These are phyloP conservation scores for Hemichromis elongatus DNA, from an alignment of 2,113 vertebrate genomes.

Conservation along the genomic window DNA sequence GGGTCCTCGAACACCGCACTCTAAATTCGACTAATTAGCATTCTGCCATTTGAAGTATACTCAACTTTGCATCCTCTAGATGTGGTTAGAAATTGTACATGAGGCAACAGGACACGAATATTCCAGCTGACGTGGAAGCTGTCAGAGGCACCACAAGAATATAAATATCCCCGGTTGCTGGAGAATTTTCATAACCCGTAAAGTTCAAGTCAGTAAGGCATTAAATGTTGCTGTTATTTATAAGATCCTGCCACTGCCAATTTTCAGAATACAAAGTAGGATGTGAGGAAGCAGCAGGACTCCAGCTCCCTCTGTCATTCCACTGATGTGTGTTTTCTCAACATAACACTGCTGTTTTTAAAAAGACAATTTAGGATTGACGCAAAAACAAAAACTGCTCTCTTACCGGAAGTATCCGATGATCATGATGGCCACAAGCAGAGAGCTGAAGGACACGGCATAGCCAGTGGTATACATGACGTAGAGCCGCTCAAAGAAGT, in stretches of 20 bases:
- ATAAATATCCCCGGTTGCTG: background rate
- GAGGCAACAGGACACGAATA: background rate
- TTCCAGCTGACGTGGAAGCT: background rate
- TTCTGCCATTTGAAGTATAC: background rate
- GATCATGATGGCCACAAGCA: conserved; percentile 82
- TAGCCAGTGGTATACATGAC: conserved; percentile 87
- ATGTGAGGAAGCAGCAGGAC: background rate
- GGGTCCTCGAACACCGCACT: background rate
- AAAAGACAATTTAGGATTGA: background rate
- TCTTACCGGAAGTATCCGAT: conserved; percentile 85
- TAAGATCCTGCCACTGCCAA: background rate
- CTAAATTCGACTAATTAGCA: background rate
- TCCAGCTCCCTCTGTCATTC: background rate
- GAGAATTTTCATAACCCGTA: background rate
- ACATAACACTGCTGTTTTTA: too few species aligned
- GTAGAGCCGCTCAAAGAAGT: conserved; percentile 84
- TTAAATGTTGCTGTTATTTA: background rate
- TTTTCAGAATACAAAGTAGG: background rate
- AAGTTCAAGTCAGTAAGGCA: background rate
- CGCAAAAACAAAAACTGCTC: background rate
- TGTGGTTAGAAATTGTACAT: background rate
- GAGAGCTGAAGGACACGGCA: conserved; percentile 82
- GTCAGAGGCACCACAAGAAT: background rate
- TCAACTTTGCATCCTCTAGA: background rate
- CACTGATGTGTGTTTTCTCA: background rate